phyloP scores from a whole-genome alignment of 2,797 vertebrate species.

The Brachymystax lenok region DNA sequence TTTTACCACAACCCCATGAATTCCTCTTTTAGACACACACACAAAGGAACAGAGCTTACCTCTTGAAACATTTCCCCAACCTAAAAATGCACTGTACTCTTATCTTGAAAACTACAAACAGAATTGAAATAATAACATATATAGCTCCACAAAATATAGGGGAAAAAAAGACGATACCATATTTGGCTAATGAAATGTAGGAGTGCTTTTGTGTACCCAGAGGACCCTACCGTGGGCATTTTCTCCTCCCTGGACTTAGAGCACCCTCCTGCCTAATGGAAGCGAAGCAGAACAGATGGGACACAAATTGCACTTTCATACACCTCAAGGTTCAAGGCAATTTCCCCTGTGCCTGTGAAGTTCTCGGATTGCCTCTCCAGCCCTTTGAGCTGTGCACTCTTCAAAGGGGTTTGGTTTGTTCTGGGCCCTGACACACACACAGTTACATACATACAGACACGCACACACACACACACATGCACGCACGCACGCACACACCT shows the following conservation, averaged over 20 bases:
- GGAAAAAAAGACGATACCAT: conserved; percentile 49
- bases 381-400: conserved; percentile 79
- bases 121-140: conserved; percentile 52
- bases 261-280: conserved; percentile 79
- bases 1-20: conserved; percentile 31
- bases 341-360: conserved; percentile 81
- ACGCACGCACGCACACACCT: background rate
- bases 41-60: background rate
- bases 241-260: conserved; percentile 72
- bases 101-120: conserved; percentile 34
- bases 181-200: conserved; percentile 70
- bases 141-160: conserved; percentile 40
- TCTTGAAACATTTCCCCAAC: conserved; percentile 16
- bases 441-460: too few species aligned
- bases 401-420: conserved; percentile 80
- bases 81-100: conserved; percentile 45
- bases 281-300: conserved; percentile 83
- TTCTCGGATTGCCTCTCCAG: conserved; percentile 80
- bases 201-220: conserved; percentile 59
- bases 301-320: conserved; percentile 83
- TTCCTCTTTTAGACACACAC: conserved; percentile 9
- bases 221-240: conserved; percentile 69
- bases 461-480: conserved; percentile 7
- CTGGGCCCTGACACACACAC: conserved; percentile 37
- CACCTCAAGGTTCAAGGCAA: conserved; percentile 82